phyloP scores from a whole-genome alignment of 2,888 invertebrate species.

The Hirtodrosophila duncani region DNA sequence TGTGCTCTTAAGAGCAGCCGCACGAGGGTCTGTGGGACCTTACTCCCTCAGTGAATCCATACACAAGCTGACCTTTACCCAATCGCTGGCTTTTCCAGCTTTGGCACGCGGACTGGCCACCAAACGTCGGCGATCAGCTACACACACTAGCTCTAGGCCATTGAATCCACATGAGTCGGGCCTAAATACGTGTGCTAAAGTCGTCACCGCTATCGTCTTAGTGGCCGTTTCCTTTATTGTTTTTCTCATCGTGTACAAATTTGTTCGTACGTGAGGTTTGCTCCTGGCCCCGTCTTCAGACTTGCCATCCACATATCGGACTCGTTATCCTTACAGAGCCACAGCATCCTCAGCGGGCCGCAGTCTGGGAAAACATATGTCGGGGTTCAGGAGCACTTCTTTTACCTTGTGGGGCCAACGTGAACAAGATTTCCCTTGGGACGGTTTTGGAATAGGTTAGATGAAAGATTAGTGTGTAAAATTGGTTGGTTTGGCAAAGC shows the following conservation, averaged over 20 bases:
- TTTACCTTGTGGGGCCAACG: constrained; percentile 73
- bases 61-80: constrained; percentile 86
- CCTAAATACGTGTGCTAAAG: constrained; percentile 85
- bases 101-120: constrained; percentile 84
- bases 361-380: constrained; percentile 71
- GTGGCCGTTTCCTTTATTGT: constrained; percentile 85
- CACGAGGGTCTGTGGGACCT: constrained; percentile 85
- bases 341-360: constrained; percentile 41
- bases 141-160: constrained; percentile 80
- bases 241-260: constrained; percentile 86
- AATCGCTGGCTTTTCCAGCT: constrained; percentile 86
- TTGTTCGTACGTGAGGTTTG: constrained; percentile 87
- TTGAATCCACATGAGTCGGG: constrained; percentile 83
- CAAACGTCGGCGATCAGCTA: constrained; percentile 81
- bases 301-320: constrained; percentile 75
- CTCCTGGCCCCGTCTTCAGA: constrained; percentile 83
- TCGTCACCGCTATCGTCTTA: constrained; percentile 84
- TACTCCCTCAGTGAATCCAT: constrained; percentile 85
- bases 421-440: constrained; percentile 65
- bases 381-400: constrained; percentile 79
- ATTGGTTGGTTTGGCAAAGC: too few species aligned
- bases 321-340: constrained; percentile 32
- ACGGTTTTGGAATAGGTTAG: too few species aligned
- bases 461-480: too few species aligned
- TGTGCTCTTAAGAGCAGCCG: constrained; percentile 83